Conservation (phyloP, 2,113 vertebrate species). For the Sarotherodon lohbergeri region DNA sequence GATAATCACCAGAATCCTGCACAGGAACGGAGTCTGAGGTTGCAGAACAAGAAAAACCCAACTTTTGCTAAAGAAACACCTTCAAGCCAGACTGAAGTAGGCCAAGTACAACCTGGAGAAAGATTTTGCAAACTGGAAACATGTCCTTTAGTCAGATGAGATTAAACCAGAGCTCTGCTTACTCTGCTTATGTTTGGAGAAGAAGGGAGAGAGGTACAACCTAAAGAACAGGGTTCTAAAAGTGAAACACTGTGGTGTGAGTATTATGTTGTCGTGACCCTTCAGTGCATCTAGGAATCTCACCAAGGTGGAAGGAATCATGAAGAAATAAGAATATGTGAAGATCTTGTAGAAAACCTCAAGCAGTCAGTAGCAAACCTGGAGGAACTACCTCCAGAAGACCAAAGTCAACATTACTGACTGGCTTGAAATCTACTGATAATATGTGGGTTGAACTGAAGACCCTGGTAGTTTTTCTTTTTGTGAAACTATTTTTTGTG, state of each 20-base stretch:
- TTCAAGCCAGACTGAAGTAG: neutral
- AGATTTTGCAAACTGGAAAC: neutral
- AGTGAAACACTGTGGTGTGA: neutral
- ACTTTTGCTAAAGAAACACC: neutral
- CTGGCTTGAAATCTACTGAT: neutral
- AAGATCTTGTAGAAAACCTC: neutral
- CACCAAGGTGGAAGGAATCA: neutral
- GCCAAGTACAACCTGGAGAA: neutral
- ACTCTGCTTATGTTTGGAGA: neutral
- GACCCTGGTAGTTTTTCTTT: neutral
- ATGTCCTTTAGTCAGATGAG: neutral
- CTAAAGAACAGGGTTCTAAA: neutral
- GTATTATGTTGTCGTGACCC: neutral
- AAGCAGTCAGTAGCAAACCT: neutral
- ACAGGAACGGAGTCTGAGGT: neutral
- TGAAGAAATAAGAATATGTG: neutral
- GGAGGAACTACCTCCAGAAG: neutral
- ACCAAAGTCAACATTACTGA: neutral
- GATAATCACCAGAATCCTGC: neutral
- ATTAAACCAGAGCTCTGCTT: neutral
- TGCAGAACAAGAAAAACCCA: neutral
- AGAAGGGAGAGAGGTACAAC: neutral
- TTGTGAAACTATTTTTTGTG: neutral
- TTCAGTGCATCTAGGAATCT: neutral
- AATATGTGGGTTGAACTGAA: neutral